A percentile compares a stretch with the other conserved stretches of the same genome.
These are phyloP conservation scores for Conus canariensis DNA, from an alignment of 2,888 invertebrate genomes.

Conservation along the genomic window DNA sequence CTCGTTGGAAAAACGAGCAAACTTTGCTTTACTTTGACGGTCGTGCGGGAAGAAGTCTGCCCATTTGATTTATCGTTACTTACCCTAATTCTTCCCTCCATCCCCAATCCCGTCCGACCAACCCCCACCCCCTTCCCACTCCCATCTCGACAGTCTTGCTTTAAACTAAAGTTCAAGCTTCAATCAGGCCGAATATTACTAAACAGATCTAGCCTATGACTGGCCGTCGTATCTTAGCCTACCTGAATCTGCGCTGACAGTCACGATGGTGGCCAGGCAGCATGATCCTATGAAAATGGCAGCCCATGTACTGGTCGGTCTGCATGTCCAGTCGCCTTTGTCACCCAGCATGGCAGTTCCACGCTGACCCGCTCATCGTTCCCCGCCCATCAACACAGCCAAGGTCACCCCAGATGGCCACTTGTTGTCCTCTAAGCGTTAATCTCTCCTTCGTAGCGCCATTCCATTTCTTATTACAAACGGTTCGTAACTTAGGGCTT, in stretches of 20 bases:
- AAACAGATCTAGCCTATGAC: no score
- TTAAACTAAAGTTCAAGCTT: background rate
- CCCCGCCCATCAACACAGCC: conserved; percentile 4
- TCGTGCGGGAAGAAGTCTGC: no score
- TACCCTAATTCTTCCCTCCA: no score
- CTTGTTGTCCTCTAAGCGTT: background rate
- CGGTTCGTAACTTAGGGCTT: background rate
- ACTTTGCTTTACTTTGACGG: no score
- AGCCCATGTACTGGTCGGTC: background rate
- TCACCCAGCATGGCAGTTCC: background rate
- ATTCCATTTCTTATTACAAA: background rate
- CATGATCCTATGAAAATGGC: conserved; percentile 1
- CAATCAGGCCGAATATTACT: background rate
- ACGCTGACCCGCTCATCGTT: background rate
- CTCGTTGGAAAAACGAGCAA: no score
- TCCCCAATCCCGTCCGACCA: no score
- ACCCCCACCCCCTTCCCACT: no score
- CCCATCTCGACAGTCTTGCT: background rate
- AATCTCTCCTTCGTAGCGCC: background rate
- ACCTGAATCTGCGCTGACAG: conserved; percentile 31
- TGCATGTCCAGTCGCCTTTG: conserved; percentile 8
- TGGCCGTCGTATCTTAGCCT: background rate
- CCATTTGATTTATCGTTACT: no score
- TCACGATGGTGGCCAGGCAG: background rate
- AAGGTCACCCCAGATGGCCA: conserved; percentile 6